Evolutionary conservation across 53 echinoderm and acorn worm species (phyloP), one percentile per base, ranked within the genome.

Genomic region (Holothuria leucospilota): DNA sequence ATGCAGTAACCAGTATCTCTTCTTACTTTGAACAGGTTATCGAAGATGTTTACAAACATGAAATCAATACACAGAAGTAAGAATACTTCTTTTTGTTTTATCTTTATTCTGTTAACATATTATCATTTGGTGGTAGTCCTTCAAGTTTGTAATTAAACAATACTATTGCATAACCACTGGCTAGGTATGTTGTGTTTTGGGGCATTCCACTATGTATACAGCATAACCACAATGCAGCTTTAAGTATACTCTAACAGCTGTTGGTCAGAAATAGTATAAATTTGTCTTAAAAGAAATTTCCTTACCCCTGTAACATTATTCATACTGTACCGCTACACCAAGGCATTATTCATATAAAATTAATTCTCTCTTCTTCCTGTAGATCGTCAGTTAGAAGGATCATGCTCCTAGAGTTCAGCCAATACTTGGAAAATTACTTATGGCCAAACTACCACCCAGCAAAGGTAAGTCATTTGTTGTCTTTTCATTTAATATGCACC

Each of bases 321-420:
- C 12, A 12, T 25, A 23, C 23, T 64, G 65, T 27, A 23, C 20
- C 0, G 65, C 65, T 64, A 27, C 5, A 4, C 3, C 46, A 8
- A 7, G 46, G 0, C 46, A 46, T 46, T 46, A 46, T 11, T 46
- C 11, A 8, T 16, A 13, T 5, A 29, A 64, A 10, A 28, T 26
- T 28, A 8, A 20, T 64, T 10, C 14, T 64, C 14, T 12, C 39
- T 70, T 34, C 24, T 77, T 10, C 4, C 25, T 42, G 39, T 78
- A 96, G 97, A 49, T 96, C 91, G 89, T 91, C 94, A 62, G 91
- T 93, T 28, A 88, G 97, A 34, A 64, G 97, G 67, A 90, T 96
- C 23, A 96, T 96, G 97, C 72, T 96, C 20, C 75, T 96, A 6
- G 97, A 96, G 81, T 96, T 96, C 77, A 96, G 97, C 40, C 97